Evolutionary conservation across 1,140 invertebrate species (phyloP).

Genomic region (Trissolcus basalis): DNA sequence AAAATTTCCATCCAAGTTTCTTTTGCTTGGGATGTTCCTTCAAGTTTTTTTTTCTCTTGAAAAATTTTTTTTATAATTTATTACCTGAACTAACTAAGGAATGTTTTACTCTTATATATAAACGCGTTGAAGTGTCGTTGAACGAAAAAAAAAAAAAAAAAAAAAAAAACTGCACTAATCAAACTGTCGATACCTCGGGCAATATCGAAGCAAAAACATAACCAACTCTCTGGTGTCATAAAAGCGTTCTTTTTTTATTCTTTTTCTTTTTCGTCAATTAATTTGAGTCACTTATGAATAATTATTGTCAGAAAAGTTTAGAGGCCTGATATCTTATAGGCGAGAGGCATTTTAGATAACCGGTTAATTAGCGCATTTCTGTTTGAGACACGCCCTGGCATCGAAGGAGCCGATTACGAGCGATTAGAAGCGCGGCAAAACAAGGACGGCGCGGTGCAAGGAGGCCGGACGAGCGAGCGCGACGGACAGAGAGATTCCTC

Average conservation of each 20-base stretch:
- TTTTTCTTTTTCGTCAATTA: not conserved
- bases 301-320: slow-evolving; percentile 54
- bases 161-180: too few relatives aligned
- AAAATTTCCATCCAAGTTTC: too few relatives aligned
- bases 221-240: not conserved
- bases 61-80: too few relatives aligned
- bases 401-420: slow-evolving; percentile 53
- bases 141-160: too few relatives aligned
- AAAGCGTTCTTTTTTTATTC: not conserved
- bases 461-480: slow-evolving; percentile 13
- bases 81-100: too few relatives aligned
- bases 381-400: slow-evolving; percentile 59
- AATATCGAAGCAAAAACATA: not conserved
- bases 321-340: slow-evolving; percentile 25
- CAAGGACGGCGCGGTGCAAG: slow-evolving; percentile 22
- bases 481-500: slow-evolving; percentile 7
- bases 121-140: too few relatives aligned
- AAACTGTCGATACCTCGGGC: too few relatives aligned
- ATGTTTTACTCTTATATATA: too few relatives aligned
- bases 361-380: slow-evolving; percentile 64
- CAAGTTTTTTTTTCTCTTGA: too few relatives aligned
- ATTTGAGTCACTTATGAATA: slow-evolving; percentile 47
- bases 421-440: slow-evolving; percentile 50
- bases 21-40: too few relatives aligned
- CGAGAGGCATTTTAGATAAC: slow-evolving; percentile 48